Evolutionary conservation across 2,797 vertebrate genomes (phyloP).

Genomic region (Austrolebias charrua): DNA sequence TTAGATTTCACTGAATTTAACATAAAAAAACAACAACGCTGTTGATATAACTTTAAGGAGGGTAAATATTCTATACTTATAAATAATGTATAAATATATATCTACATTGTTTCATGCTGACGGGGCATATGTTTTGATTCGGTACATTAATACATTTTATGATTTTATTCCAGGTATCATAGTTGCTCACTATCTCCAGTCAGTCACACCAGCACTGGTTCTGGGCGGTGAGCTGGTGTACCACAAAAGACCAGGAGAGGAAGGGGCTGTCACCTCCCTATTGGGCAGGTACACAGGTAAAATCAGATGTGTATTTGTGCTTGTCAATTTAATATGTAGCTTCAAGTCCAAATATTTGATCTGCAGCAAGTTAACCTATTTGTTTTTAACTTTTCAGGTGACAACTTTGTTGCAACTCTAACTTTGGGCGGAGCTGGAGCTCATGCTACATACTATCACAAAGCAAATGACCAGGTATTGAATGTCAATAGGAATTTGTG

Average conservation of each 20-base stretch:
- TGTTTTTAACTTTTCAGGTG: constrained; percentile 54
- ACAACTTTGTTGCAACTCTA: constrained; percentile 87
- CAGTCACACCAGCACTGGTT: constrained; percentile 84
- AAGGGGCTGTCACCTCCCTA: constrained; percentile 87
- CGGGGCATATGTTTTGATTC: background rate
- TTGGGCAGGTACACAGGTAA: constrained; percentile 89
- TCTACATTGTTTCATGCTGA: too few relatives aligned
- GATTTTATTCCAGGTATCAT: constrained; percentile 74
- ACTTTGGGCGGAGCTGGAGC: constrained; percentile 87
- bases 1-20: too few relatives aligned
- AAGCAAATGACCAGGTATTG: constrained; percentile 90
- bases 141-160: background rate
- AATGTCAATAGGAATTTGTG: background rate
- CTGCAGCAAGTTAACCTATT: rapidly evolving
- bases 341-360: background rate
- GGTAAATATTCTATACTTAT: too few relatives aligned
- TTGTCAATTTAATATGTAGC: background rate
- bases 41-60: too few relatives aligned
- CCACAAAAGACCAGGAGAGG: constrained; percentile 90
- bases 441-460: constrained; percentile 94
- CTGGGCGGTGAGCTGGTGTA: constrained; percentile 92
- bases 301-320: background rate
- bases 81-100: too few relatives aligned
- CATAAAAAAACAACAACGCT: too few relatives aligned
- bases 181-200: constrained; percentile 90